A percentile compares a stretch with the other conserved stretches of the same genome.
Evolutionary conservation across 2,113 vertebrate species (phyloP).

Genomic region (Macrotis lagotis): DNA sequence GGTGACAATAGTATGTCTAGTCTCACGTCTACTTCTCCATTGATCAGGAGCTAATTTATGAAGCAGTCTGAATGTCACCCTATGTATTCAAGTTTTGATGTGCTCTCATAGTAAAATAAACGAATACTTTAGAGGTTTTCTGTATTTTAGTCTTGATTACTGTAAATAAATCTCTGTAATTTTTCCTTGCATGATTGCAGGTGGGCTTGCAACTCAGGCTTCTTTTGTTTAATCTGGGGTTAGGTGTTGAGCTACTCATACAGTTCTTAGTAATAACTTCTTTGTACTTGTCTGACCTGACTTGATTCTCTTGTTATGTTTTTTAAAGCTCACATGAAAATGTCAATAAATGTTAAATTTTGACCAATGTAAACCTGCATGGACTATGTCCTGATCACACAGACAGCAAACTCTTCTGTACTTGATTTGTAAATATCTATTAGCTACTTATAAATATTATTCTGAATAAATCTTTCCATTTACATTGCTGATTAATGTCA

Average conservation of each 20-base stretch:
- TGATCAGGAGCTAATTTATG: slow-evolving; percentile 60
- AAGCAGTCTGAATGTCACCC: slow-evolving; percentile 60
- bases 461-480: slow-evolving; percentile 21
- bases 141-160: neutral
- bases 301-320: slow-evolving; percentile 79
- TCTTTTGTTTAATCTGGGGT: slow-evolving; percentile 71
- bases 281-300: slow-evolving; percentile 79
- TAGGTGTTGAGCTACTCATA: slow-evolving; percentile 62
- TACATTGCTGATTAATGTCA: slow-evolving; percentile 2
- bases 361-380: slow-evolving; percentile 62
- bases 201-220: slow-evolving; percentile 49
- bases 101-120: slow-evolving; percentile 68
- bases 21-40: slow-evolving; percentile 32
- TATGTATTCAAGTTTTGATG: slow-evolving; percentile 25
- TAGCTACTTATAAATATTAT: slow-evolving; percentile 47
- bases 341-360: slow-evolving; percentile 84
- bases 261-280: slow-evolving; percentile 76
- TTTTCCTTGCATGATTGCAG: slow-evolving; percentile 22
- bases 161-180: slow-evolving; percentile 60
- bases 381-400: slow-evolving; percentile 48
- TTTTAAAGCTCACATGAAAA: slow-evolving; percentile 77
- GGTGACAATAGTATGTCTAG: slow-evolving; percentile 55
- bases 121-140: slow-evolving; percentile 49
- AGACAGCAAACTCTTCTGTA: slow-evolving; percentile 52
- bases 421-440: slow-evolving; percentile 66